Base-by-base conservation (phyloP, 2,797 vertebrate genomes). In the Scyliorhinus canicula region DNA sequence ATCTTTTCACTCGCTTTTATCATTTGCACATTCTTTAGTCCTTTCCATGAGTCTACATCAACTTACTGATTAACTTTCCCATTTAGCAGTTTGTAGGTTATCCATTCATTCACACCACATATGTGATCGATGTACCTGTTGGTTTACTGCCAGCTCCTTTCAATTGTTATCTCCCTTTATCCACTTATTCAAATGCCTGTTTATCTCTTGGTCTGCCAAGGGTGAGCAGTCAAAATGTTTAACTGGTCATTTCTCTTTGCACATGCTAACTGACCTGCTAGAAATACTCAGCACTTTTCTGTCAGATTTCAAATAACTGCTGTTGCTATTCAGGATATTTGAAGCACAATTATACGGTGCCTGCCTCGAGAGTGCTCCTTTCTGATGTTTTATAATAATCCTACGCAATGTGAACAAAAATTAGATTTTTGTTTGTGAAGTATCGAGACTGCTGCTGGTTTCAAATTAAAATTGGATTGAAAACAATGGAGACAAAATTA, bases 381-480 rank as follows among this genome's bases (percentile, higher is more conserved):
- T 69, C 31, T 71, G 14, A 26, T 52, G 24, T 71, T 50, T 69
- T 74, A 50, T 74, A 71, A 71, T 94, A 94, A 94, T n/a, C 24
- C 44, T 74, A 71, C 2, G 65, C 16, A 8, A 52, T 21, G 47
- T 50, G 67, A 94, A 71, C 28, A 69, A 71, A 74, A 35, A 74
- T 74, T 1, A 74, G 93, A 35, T 50, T 52, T 94, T 94, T 44
- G 40, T 52, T 94, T 31, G 67, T 74, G 8, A 94, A 44, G 47
- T 65, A 55, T 93, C 44, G 28, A 69, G 11, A n/a, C 26, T 52
- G 28, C 44, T 74, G 93, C 44, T 94, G 28, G 40, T 74, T 94
- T 94, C 93, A 94, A 50, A 21, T 55, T 94, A 74, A 94, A 74
- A 74, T 52, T 94, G 47, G 50, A 74, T n/a, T 71, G 93, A 9